A percentile compares a stretch with the other conserved stretches of the same genome.
Evolutionary conservation across 2,888 invertebrate genomes (phyloP).

Genomic region (Atethmia centrago): DNA sequence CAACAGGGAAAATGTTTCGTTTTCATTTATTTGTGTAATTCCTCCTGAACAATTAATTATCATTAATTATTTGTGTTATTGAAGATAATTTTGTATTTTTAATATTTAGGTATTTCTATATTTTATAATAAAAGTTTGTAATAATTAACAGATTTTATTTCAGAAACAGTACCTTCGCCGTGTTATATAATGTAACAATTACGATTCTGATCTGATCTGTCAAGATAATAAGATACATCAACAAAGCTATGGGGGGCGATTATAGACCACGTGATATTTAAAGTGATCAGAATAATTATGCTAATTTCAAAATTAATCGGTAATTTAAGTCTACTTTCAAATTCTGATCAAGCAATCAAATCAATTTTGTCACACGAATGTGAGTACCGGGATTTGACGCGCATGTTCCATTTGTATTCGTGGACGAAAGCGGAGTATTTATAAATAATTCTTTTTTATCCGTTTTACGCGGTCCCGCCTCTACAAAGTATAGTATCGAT

Average conservation of each 20-base stretch:
- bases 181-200: neutral
- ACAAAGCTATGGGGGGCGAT: neutral
- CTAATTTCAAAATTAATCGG: slow-evolving; percentile 14
- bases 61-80: neutral
- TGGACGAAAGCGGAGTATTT: slow-evolving; percentile 66
- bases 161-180: neutral
- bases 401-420: slow-evolving; percentile 57
- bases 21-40: slow-evolving; percentile 46
- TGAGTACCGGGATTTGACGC: slow-evolving; percentile 45
- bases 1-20: slow-evolving; percentile 37
- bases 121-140: neutral
- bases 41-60: slow-evolving; percentile 23
- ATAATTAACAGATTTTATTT: neutral
- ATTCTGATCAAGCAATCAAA: slow-evolving; percentile 42
- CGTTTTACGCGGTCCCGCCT: slow-evolving; percentile 69
- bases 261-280: neutral
- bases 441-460: slow-evolving; percentile 71
- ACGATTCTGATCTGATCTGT: neutral
- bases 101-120: too few species aligned
- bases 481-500: slow-evolving; percentile 83
- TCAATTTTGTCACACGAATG: slow-evolving; percentile 59
- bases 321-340: neutral
- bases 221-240: neutral
- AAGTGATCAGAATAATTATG: slow-evolving; percentile 14
- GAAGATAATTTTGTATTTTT: too few species aligned